These are phyloP conservation scores for Eulimnadia texana DNA, from an alignment of 1,140 invertebrate species.

Conservation along the genomic window DNA sequence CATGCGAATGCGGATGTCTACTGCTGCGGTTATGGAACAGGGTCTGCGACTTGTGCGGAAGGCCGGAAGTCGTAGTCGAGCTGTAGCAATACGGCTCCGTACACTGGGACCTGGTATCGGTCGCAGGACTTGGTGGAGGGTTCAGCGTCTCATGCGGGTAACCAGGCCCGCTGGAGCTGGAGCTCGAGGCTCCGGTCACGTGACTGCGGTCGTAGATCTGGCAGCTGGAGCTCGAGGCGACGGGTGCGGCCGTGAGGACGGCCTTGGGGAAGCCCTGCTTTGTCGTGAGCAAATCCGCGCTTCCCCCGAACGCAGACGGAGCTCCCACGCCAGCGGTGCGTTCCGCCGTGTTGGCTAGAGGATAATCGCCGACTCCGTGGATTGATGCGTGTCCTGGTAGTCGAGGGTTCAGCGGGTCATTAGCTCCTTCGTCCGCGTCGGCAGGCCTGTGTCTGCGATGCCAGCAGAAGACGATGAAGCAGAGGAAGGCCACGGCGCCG, in stretches of 20 bases:
- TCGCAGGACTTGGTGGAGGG: constrained; percentile 76
- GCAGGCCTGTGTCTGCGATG: constrained; percentile 1
- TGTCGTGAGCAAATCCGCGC: background rate
- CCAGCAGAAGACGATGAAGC: constrained; percentile 1
- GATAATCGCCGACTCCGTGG: background rate
- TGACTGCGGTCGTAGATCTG: constrained; percentile 58
- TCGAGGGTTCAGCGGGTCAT: constrained; percentile 19
- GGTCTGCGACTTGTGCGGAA: constrained; percentile 11
- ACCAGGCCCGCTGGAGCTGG: constrained; percentile 36
- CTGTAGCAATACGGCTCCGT: constrained; percentile 21
- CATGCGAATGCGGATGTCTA: constrained; percentile 25
- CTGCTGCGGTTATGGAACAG: background rate
- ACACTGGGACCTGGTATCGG: constrained; percentile 33
- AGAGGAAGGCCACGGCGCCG: constrained; percentile 5
- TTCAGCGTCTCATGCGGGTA: constrained; percentile 72
- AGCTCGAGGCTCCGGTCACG: constrained; percentile 66
- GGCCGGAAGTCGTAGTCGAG: background rate
- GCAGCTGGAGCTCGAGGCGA: constrained; percentile 27
- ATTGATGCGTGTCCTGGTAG: background rate
- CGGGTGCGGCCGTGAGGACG: background rate
- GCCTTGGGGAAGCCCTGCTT: constrained; percentile 10
- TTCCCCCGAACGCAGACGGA: background rate
- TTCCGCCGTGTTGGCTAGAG: constrained; percentile 1
- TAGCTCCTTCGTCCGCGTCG: constrained; percentile 14
- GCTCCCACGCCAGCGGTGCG: constrained; percentile 12